Conservation (phyloP, 2,113 vertebrate genomes). For the Camelus dromedarius region DNA sequence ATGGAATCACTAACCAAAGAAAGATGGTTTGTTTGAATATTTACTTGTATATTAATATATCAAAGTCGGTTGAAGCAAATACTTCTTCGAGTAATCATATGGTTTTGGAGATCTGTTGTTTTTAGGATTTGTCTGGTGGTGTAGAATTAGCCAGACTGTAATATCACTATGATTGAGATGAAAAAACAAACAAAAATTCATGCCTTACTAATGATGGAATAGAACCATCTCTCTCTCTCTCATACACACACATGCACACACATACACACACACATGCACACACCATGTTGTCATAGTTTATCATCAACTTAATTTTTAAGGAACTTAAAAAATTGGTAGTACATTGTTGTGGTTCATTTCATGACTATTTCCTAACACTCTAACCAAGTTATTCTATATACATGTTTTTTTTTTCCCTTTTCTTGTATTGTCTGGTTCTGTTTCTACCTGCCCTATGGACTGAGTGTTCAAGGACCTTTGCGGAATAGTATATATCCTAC, state of each 20-base stretch:
- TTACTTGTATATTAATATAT: background rate
- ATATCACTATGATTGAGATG: background rate
- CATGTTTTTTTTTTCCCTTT: background rate
- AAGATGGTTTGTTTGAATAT: background rate
- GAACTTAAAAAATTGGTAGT: background rate
- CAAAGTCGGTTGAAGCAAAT: background rate
- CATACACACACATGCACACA: background rate
- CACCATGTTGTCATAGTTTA: background rate
- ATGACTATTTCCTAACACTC: background rate
- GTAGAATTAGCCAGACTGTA: background rate
- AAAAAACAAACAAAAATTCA: background rate
- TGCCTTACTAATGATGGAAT: background rate
- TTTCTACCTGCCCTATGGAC: background rate
- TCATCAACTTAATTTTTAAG: conserved; percentile 24
- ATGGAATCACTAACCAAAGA: background rate
- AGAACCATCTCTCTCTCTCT: background rate
- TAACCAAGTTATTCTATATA: background rate
- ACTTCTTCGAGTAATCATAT: background rate
- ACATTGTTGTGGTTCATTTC: background rate
- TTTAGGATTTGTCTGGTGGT: background rate
- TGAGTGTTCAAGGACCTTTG: background rate
- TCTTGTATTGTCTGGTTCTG: background rate
- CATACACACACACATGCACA: background rate
- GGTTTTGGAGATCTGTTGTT: background rate
- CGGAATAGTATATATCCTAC: background rate